phyloP scores from a whole-genome alignment of 2,888 invertebrate species.

The Cordylochernes scorpioides region DNA sequence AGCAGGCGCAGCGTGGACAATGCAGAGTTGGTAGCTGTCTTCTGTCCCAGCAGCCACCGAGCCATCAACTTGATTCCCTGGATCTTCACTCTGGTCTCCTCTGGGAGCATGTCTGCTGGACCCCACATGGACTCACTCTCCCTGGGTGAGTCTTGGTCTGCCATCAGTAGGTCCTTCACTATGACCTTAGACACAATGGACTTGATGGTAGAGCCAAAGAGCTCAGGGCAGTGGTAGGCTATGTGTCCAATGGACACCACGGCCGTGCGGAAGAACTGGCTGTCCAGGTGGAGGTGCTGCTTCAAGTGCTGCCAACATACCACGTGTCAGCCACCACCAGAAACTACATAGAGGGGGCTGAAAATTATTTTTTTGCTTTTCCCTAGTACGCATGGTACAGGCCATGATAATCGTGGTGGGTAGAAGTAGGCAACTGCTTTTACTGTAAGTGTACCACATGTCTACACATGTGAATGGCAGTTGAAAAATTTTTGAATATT shows the following conservation, averaged over 20 bases:
- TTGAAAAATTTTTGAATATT: too few relatives aligned
- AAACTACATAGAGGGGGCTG: not conserved
- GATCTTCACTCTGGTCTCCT: constrained; percentile 47
- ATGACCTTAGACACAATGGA: constrained; percentile 77
- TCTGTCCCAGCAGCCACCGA: constrained; percentile 72
- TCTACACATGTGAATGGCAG: too few relatives aligned
- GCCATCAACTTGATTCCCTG: constrained; percentile 90
- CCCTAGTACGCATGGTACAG: too few relatives aligned
- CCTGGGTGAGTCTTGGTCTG: constrained; percentile 24
- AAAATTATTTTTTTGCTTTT: constrained; percentile 1
- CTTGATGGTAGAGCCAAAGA: constrained; percentile 67
- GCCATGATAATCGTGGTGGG: too few relatives aligned
- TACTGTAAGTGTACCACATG: too few relatives aligned
- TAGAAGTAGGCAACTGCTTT: too few relatives aligned
- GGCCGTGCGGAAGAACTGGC: constrained; percentile 55
- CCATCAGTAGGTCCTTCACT: constrained; percentile 71
- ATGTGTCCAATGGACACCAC: constrained; percentile 84
- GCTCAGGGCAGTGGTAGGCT: constrained; percentile 65
- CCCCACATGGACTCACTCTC: constrained; percentile 42
- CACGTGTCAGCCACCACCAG: not conserved
- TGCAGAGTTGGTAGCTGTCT: constrained; percentile 32
- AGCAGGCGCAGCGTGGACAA: constrained; percentile 58
- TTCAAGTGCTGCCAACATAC: constrained; percentile 19
- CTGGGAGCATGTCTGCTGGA: constrained; percentile 53
- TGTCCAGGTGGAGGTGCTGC: constrained; percentile 29